Conservation (phyloP, 2,888 invertebrate genomes). For the Phyllotreta cruciferae region DNA sequence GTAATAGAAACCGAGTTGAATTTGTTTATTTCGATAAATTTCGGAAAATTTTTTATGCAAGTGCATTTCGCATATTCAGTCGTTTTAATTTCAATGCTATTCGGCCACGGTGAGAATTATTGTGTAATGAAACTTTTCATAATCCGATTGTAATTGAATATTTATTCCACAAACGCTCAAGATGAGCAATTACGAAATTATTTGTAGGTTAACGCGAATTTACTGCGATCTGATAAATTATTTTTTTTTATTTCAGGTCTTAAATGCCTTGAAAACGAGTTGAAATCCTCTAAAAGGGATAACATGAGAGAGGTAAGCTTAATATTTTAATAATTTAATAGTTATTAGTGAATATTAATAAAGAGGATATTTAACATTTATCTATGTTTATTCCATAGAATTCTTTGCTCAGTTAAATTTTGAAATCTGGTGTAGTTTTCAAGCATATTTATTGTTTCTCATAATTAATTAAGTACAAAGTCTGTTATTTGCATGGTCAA, state of each 20-base stretch:
- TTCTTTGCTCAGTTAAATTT: neutral
- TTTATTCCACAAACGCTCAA: too few species aligned
- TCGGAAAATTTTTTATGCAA: conserved; percentile 6
- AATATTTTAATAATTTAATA: conserved; percentile 4
- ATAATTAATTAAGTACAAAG: too few species aligned
- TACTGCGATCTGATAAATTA: conserved; percentile 1
- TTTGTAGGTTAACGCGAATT: neutral
- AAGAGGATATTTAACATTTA: neutral
- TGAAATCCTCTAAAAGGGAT: conserved; percentile 47
- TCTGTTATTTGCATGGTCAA: too few species aligned
- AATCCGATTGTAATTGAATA: too few species aligned
- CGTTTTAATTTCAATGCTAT: too few species aligned
- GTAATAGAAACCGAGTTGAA: conserved; percentile 41
- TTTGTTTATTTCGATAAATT: conserved; percentile 21
- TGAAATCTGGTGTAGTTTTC: neutral
- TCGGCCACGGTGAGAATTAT: too few species aligned
- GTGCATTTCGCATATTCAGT: too few species aligned
- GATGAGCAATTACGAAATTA: neutral
- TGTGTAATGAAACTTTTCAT: too few species aligned
- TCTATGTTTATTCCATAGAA: neutral
- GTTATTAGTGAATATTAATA: neutral
- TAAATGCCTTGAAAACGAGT: conserved; percentile 54
- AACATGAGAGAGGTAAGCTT: conserved; percentile 55
- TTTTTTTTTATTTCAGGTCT: conserved; percentile 51
- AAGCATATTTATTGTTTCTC: too few species aligned